Base-by-base conservation (phyloP, 2,113 vertebrate species). In the Ictidomys tridecemlineatus region DNA sequence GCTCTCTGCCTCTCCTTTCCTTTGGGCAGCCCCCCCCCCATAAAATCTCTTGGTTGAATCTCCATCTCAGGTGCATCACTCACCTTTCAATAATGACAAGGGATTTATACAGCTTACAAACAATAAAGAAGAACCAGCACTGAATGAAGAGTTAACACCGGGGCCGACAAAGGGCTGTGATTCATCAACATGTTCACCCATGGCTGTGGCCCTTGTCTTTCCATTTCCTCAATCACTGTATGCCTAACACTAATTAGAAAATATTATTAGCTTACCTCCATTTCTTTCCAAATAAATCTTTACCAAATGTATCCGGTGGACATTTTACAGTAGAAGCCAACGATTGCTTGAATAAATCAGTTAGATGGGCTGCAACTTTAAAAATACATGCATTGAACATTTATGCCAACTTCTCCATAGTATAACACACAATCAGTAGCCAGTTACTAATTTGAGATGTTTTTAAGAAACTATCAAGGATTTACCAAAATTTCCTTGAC, bases 311-410 rank as follows among this genome's bases (percentile, higher is more conserved):
- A 61, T 95, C 93, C 45, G 76, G 51, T n/a, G 77, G 67, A 58
- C 0, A 8, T 37, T 58, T 34, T 58, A 20, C 58, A 61, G n/a
- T 0, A 11, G 2, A 2, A 72, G 91, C 12, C 77, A 99, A 56
- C 51, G 98, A 98, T 13, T 97, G 90, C 37, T 98, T 98, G 53
- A 98, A 99, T 26, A 98, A 85, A 67, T 97, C 94, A 0, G 79
- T 69, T 58, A 99, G 28, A 9, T 74, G 97, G 89, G 85, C 99
- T 99, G 98, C 82, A 98, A 98, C 91, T 94, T 42, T 53, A 94
- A 93, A 86, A 80, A 63, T 5, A 88, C 24, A 90, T 20, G 2
- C 2, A 53, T 92, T 97, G 70, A 51, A 48, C 42, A 88, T 84
- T 78, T 77, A 78, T 48, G 24, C 12, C 48, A 8, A 42, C 7